Percentiles rank a stretch among this genome's conserved stretches.
These are phyloP conservation scores for Sceloporus undulatus DNA, from an alignment of 2,113 vertebrate genomes.

Conservation along the genomic window DNA sequence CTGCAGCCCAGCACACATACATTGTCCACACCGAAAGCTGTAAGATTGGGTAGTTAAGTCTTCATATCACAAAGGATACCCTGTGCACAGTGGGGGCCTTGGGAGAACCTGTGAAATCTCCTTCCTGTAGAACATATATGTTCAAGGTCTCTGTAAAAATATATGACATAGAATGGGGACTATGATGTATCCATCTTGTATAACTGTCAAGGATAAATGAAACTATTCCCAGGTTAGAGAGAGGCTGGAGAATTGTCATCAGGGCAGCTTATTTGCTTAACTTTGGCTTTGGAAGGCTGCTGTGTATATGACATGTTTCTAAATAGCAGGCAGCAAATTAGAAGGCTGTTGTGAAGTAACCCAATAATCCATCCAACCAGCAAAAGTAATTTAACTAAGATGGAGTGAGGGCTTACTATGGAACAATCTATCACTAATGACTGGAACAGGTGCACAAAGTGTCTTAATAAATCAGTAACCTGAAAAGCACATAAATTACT, in stretches of 20 bases:
- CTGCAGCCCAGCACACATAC: too few relatives aligned
- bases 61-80: not conserved
- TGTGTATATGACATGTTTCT: not conserved
- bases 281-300: not conserved
- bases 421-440: slow-evolving; percentile 71
- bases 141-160: not conserved
- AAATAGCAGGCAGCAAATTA: slow-evolving; percentile 50
- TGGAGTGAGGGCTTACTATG: slow-evolving; percentile 61
- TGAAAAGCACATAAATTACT: slow-evolving; percentile 74
- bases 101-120: not conserved
- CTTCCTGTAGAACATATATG: not conserved
- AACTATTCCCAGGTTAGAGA: slow-evolving; percentile 34
- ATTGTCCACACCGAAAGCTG: not conserved
- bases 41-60: not conserved
- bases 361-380: slow-evolving; percentile 64
- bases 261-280: slow-evolving; percentile 46
- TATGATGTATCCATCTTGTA: not conserved
- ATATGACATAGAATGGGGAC: not conserved
- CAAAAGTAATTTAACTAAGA: slow-evolving; percentile 72
- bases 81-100: too few relatives aligned
- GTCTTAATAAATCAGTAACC: slow-evolving; percentile 75
- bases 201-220: slow-evolving; percentile 23
- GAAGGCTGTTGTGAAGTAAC: slow-evolving; percentile 53
- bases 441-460: slow-evolving; percentile 73
- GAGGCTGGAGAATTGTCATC: slow-evolving; percentile 3